Percentiles rank a stretch among this genome's conserved stretches.
These are phyloP conservation scores for Eupithecia subumbrata DNA, from an alignment of 2,888 invertebrate species.

Conservation along the genomic window DNA sequence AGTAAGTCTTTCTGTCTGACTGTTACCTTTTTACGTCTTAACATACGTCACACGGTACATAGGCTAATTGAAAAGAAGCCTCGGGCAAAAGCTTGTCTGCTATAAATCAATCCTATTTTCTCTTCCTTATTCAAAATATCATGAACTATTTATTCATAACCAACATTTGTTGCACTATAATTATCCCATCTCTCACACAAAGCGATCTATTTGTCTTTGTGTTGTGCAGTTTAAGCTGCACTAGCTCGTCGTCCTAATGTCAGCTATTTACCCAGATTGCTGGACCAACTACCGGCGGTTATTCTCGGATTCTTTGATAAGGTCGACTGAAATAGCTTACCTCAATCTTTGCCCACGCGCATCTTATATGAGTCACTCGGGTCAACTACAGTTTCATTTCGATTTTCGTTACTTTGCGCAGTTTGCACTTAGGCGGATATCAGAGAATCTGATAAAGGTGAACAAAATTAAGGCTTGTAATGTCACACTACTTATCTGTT, in stretches of 20 bases:
- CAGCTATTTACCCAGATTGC: conserved; percentile 34
- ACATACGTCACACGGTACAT: too few species aligned
- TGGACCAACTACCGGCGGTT: conserved; percentile 33
- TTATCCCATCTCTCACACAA: conserved; percentile 9
- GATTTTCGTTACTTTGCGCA: conserved; percentile 1
- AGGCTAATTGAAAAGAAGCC: too few species aligned
- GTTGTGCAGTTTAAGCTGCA: conserved; percentile 1
- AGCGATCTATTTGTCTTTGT: conserved; percentile 13
- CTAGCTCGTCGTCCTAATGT: conserved; percentile 27
- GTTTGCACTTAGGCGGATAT: neutral
- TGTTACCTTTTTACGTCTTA: too few species aligned
- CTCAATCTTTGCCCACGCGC: conserved; percentile 38
- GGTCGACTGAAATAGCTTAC: conserved; percentile 46
- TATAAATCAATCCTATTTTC: neutral
- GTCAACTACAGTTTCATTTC: conserved; percentile 19
- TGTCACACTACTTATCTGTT: neutral
- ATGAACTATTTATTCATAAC: neutral
- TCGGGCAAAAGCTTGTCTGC: neutral
- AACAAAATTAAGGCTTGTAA: neutral
- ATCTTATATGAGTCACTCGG: conserved; percentile 31
- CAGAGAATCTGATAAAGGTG: neutral
- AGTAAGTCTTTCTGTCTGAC: too few species aligned
- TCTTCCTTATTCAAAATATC: conserved; percentile 6
- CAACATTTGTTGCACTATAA: neutral
- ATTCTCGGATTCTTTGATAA: conserved; percentile 45